These are phyloP conservation scores for Bombus waltoni DNA, from an alignment of 1,140 invertebrate genomes.

Conservation along the genomic window DNA sequence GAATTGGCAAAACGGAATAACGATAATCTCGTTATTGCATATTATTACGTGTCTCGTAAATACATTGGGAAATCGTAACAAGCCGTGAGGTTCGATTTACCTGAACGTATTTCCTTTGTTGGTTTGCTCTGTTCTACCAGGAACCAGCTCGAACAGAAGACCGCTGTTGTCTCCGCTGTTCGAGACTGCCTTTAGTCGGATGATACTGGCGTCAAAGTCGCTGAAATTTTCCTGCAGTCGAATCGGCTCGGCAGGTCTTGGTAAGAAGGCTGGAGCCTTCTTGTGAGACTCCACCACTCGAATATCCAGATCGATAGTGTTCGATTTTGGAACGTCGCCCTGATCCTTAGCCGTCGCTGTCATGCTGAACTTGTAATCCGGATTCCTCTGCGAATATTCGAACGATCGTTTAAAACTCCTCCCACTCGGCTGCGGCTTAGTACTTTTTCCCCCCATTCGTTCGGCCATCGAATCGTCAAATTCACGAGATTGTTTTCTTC, in stretches of 20 bases:
- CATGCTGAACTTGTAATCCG: slow-evolving; percentile 88
- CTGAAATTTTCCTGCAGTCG: slow-evolving; percentile 88
- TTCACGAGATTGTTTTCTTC: too few relatives aligned
- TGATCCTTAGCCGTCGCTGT: slow-evolving; percentile 90
- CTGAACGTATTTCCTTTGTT: slow-evolving; percentile 91
- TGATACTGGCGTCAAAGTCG: slow-evolving; percentile 87
- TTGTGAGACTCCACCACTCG: slow-evolving; percentile 93
- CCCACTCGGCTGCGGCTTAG: too few relatives aligned
- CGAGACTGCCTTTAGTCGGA: slow-evolving; percentile 88
- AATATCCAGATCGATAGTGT: slow-evolving; percentile 90
- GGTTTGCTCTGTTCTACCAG: slow-evolving; percentile 91
- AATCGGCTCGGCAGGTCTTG: slow-evolving; percentile 84
- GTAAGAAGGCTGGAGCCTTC: slow-evolving; percentile 90
- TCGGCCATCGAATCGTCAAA: too few relatives aligned
- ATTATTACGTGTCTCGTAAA: too few relatives aligned
- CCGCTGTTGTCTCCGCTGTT: slow-evolving; percentile 88
- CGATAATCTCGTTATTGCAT: too few relatives aligned
- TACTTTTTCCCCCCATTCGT: too few relatives aligned
- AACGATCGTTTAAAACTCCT: not conserved
- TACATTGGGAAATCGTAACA: too few relatives aligned
- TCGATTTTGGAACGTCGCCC: slow-evolving; percentile 85
- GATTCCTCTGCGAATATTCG: slow-evolving; percentile 83
- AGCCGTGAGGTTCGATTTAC: slow-evolving; percentile 24
- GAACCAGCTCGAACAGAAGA: slow-evolving; percentile 90
- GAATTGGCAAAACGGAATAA: too few relatives aligned